Evolutionary conservation across 2,888 invertebrate genomes (phyloP).

Genomic region (Ophion ellenae): DNA sequence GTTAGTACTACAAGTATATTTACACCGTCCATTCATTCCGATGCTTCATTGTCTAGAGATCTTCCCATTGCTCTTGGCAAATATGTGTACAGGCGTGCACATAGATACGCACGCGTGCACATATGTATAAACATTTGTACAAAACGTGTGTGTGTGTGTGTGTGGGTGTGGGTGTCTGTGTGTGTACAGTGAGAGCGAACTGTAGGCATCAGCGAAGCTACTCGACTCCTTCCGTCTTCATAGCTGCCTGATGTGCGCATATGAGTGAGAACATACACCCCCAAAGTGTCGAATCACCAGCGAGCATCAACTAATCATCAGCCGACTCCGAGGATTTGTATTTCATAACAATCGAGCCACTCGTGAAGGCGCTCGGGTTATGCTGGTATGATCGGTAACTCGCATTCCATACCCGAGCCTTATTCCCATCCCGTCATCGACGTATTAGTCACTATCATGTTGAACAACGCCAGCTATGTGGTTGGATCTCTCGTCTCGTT

Average conservation of each 20-base stretch:
- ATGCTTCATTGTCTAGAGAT: conserved; percentile 50
- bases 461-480: conserved; percentile 2
- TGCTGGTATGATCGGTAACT: conserved; percentile 61
- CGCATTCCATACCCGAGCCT: conserved; percentile 59
- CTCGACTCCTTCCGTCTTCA: conserved; percentile 38
- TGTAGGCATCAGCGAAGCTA: conserved; percentile 35
- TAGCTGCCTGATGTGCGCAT: conserved; percentile 32
- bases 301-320: conserved; percentile 56
- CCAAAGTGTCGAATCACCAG: conserved; percentile 56
- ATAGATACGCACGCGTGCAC: not conserved
- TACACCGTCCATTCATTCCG: conserved; percentile 52
- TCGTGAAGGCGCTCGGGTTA: conserved; percentile 54
- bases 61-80: conserved; percentile 13
- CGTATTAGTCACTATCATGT: conserved; percentile 27
- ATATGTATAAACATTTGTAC: not conserved
- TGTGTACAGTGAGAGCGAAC: conserved; percentile 5
- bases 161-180: too few relatives aligned
- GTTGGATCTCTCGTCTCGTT: conserved; percentile 4
- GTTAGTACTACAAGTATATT: conserved; percentile 47
- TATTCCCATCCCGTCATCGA: conserved; percentile 6
- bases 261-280: conserved; percentile 15
- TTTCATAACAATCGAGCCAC: conserved; percentile 61
- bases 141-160: not conserved
- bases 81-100: too few relatives aligned
- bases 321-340: conserved; percentile 49